Evolutionary conservation across 2,888 invertebrate genomes (phyloP).

Genomic region (Hyles lineata): DNA sequence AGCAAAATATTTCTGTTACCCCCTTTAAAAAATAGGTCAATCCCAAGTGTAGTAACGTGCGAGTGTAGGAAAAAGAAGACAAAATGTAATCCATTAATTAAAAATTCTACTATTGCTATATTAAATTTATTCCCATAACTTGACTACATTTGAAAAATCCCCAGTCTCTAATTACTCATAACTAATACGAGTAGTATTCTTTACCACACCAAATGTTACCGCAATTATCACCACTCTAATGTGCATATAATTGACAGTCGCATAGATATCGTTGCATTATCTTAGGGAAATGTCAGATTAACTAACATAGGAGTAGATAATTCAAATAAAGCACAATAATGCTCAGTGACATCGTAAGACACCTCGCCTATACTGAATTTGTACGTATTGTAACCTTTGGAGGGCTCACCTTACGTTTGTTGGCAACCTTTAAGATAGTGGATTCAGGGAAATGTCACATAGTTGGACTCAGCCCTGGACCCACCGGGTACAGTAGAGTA

Average conservation of each 20-base stretch:
- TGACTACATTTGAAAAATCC: not conserved
- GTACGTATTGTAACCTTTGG: slow-evolving; percentile 66
- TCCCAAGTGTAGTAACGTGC: too few relatives aligned
- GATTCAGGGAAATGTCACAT: slow-evolving; percentile 82
- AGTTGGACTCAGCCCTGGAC: slow-evolving; percentile 81
- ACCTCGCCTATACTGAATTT: slow-evolving; percentile 67
- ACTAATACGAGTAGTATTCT: not conserved
- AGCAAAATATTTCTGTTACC: too few relatives aligned
- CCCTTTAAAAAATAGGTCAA: too few relatives aligned
- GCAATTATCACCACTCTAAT: slow-evolving; percentile 14
- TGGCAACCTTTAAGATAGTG: slow-evolving; percentile 79
- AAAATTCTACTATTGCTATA: not conserved
- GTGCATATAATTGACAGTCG: slow-evolving; percentile 14
- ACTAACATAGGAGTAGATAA: slow-evolving; percentile 43
- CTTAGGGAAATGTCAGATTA: slow-evolving; percentile 21
- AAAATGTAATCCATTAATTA: not conserved
- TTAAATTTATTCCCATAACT: not conserved
- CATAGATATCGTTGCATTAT: slow-evolving; percentile 12
- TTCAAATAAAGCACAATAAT: slow-evolving; percentile 53
- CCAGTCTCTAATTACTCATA: not conserved
- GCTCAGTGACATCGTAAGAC: slow-evolving; percentile 51
- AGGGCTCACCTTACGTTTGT: slow-evolving; percentile 54
- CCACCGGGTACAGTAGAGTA: slow-evolving; percentile 59
- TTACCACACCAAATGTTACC: not conserved
- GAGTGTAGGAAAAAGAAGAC: too few relatives aligned